Conservation (phyloP, 2,888 invertebrate genomes). For the Machimus atricapillus region DNA sequence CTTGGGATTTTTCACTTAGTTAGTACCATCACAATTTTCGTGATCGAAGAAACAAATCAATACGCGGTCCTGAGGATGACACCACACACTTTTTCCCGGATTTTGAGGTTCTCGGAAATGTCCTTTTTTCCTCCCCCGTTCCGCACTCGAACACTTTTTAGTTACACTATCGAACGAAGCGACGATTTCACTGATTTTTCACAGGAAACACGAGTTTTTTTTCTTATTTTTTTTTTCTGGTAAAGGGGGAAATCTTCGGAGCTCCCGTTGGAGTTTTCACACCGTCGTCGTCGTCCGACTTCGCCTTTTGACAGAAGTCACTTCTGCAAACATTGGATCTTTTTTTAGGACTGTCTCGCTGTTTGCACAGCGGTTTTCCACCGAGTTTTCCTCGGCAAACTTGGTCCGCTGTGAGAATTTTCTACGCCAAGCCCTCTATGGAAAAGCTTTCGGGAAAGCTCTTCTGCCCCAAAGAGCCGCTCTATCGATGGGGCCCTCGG, state of each 20-base stretch:
- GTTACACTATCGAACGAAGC: background rate
- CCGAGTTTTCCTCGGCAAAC: background rate
- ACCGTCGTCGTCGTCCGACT: background rate
- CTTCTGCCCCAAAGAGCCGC: background rate
- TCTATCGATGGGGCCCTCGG: background rate
- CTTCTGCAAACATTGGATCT: constrained; percentile 21
- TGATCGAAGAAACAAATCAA: constrained; percentile 17
- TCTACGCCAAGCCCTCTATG: background rate
- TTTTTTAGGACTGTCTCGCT: background rate
- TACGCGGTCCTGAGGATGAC: background rate
- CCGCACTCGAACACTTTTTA: background rate
- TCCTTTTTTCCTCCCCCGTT: background rate
- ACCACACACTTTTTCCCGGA: background rate
- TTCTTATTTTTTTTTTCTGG: background rate
- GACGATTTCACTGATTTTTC: background rate
- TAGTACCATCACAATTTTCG: background rate
- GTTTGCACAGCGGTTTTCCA: constrained; percentile 13
- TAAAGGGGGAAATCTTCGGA: background rate
- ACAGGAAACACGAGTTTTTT: background rate
- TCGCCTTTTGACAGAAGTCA: constrained; percentile 15
- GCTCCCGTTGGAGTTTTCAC: background rate
- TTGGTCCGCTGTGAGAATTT: background rate
- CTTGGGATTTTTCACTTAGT: background rate
- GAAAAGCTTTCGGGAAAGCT: constrained; percentile 22
- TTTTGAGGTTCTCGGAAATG: background rate